Evolutionary conservation across 2,888 invertebrate species (phyloP).

Genomic region (Drosophila nr. perissopoda): DNA sequence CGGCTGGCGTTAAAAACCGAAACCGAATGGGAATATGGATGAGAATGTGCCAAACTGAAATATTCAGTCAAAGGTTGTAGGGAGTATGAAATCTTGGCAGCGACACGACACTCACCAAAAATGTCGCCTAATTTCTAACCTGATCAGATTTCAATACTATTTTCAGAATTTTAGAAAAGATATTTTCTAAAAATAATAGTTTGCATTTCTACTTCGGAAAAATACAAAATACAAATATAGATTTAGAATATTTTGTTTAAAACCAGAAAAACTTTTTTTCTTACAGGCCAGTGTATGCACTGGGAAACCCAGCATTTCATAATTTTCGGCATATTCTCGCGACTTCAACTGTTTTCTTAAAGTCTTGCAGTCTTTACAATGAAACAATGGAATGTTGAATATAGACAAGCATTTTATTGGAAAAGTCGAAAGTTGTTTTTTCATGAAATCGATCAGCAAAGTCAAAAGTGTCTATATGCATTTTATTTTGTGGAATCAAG

Average conservation of each 20-base stretch:
- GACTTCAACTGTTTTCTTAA: background rate
- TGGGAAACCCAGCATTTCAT: background rate
- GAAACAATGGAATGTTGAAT: background rate
- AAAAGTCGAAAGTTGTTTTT: background rate
- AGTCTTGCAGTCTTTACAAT: background rate
- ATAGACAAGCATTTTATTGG: background rate
- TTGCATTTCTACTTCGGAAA: too few relatives aligned
- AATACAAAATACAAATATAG: too few relatives aligned
- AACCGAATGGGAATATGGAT: background rate
- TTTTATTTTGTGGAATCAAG: background rate
- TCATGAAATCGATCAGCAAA: background rate
- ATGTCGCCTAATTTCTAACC: background rate
- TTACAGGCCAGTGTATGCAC: background rate
- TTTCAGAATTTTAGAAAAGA: background rate
- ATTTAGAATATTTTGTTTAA: accelerated
- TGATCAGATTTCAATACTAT: background rate
- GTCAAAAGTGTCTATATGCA: too few relatives aligned
- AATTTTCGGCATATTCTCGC: too few relatives aligned
- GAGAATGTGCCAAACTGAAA: background rate
- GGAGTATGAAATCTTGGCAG: background rate
- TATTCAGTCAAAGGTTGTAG: background rate
- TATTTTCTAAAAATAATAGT: background rate
- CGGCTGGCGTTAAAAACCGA: background rate
- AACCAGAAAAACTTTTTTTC: background rate
- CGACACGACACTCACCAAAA: background rate